Base-by-base conservation (phyloP, 2,113 vertebrate species). In the Geothlypis trichas region DNA sequence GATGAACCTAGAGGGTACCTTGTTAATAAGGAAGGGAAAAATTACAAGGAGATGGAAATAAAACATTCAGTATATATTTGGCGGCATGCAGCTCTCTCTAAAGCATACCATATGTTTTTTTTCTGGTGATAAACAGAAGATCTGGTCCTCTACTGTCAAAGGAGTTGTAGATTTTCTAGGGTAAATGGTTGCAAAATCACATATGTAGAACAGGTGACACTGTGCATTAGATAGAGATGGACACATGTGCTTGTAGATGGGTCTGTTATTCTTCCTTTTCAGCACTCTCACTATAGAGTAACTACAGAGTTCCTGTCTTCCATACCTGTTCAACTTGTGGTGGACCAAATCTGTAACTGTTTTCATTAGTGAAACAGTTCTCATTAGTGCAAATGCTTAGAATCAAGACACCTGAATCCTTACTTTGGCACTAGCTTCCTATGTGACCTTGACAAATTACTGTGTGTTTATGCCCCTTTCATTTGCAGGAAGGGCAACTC, bases 201-300 rank as follows among this genome's bases (percentile, higher is more conserved):
- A 61, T 13, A 33, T 8, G 19, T 19, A 33, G 63, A 77, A 51
- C 13, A 22, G 27, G 22, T 52, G 33, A 59, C 52, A 15, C 6
- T 59, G 26, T 59, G 10, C 18, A 12, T 63, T 26, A 57, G 41
- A 12, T 10, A 76, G 84, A 79, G 46, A 69, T 63, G 54, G 26
- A 54, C 0, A 0, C 2, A 0, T 31, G 30, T 79, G 51, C 30
- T 44, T 77, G 46, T 57, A 41, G 49, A 51, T 33, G 23, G 37
- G 21, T 82, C 31, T 61, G 0, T 51, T 35, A 69, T 62, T 88
- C 59, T 90, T 47, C 42, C 11, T 37, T 84, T 72, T 82, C 54
- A 95, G n/a, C 35, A 37, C 28, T 33, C 19, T 90, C 1, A 13
- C 47, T 42, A 30, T 13, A 21, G 27, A 51, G 23, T 44, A 61